Conservation (phyloP, 2,888 invertebrate species). For the Alsophila aescularia region DNA sequence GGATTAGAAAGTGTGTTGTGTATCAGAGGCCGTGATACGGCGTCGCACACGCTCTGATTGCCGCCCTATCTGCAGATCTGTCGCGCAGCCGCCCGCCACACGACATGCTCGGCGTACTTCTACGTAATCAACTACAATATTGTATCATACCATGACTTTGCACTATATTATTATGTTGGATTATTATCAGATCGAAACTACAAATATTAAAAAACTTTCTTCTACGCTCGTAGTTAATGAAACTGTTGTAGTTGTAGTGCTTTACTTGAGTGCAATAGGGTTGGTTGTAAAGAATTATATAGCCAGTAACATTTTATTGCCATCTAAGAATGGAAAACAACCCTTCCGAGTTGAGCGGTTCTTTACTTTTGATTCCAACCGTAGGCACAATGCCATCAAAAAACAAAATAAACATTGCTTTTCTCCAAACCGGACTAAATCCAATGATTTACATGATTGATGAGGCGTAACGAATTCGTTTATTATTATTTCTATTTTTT, state of each 20-base stretch:
- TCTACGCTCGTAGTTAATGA: not conserved
- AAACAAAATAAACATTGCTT: conserved; percentile 29
- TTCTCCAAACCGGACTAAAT: conserved; percentile 38
- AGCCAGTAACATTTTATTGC: conserved; percentile 2
- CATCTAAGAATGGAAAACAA: not conserved
- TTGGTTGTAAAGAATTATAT: not conserved
- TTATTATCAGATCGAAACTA: not conserved
- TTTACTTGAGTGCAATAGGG: not conserved
- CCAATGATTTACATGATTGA: conserved; percentile 50
- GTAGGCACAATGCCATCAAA: conserved; percentile 26
- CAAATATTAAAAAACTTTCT: not conserved
- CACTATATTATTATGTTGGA: not conserved
- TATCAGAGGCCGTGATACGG: conserved; percentile 77
- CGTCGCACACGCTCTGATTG: conserved; percentile 80
- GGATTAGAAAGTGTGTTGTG: conserved; percentile 83
- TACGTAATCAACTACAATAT: conserved; percentile 13
- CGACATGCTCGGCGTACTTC: conserved; percentile 12
- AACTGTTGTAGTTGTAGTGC: not conserved
- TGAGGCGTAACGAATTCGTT: conserved; percentile 48
- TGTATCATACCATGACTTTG: conserved; percentile 15
- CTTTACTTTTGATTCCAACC: conserved; percentile 26
- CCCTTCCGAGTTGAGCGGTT: conserved; percentile 14
- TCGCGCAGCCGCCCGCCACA: conserved; percentile 58
- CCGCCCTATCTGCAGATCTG: conserved; percentile 80
- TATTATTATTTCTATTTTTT: conserved; percentile 44